Conservation (phyloP, 2,113 vertebrate species). For the Oryzias celebensis region DNA sequence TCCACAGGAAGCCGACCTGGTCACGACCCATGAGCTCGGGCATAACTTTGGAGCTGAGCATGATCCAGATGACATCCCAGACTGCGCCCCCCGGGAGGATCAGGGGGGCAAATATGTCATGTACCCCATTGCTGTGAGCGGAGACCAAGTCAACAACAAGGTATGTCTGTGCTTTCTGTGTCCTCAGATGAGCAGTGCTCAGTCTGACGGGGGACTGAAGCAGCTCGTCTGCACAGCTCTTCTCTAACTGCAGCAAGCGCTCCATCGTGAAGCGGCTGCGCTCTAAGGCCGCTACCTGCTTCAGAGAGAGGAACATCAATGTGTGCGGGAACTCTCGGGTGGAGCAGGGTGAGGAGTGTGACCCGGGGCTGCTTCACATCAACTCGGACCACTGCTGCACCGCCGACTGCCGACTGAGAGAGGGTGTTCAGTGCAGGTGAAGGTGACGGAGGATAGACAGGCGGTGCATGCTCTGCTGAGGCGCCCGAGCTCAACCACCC, state of each 20-base stretch:
- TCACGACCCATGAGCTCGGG: constrained; percentile 94
- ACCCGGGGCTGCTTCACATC: constrained; percentile 88
- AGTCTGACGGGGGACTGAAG: too few relatives aligned
- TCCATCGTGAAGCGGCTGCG: constrained; percentile 88
- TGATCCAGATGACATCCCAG: constrained; percentile 85
- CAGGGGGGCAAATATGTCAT: constrained; percentile 94
- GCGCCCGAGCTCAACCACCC: neutral
- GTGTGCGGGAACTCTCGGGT: constrained; percentile 96
- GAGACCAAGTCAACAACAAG: constrained; percentile 96
- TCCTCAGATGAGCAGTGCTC: too few relatives aligned
- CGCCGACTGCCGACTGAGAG: constrained; percentile 79
- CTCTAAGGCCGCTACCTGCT: constrained; percentile 87
- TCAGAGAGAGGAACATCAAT: constrained; percentile 87
- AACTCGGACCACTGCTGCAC: constrained; percentile 87
- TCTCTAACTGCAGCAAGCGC: constrained; percentile 93
- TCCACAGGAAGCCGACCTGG: constrained; percentile 90
- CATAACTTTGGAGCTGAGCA: constrained; percentile 98
- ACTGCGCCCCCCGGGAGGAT: constrained; percentile 91
- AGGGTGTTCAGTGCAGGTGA: constrained; percentile 86
- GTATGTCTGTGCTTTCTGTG: constrained; percentile 58
- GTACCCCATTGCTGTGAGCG: constrained; percentile 97
- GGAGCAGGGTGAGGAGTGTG: constrained; percentile 91
- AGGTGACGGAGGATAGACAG: neutral
- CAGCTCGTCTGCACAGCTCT: constrained; percentile 77
- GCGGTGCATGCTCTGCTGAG: neutral